Evolutionary conservation across 2,113 vertebrate species (phyloP).

Genomic region (Poicephalus gulielmi): DNA sequence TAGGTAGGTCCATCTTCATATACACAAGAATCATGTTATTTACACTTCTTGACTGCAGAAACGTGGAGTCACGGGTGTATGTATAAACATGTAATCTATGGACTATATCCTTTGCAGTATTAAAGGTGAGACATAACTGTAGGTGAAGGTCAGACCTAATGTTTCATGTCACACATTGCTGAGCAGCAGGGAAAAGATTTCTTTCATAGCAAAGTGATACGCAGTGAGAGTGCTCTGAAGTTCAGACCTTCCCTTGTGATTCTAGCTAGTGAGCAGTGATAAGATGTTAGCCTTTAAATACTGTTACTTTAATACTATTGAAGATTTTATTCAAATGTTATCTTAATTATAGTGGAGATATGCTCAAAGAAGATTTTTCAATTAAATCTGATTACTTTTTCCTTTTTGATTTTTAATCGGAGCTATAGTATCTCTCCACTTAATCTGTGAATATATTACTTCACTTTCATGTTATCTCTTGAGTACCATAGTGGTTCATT

Average conservation of each 20-base stretch:
- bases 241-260: not conserved
- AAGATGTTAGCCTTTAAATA: not conserved
- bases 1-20: not conserved
- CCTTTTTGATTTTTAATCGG: not conserved
- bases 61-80: fast-evolving
- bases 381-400: not conserved
- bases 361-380: not conserved
- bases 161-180: not conserved
- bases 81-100: not conserved
- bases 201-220: not conserved
- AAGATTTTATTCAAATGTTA: not conserved
- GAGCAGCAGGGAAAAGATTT: not conserved
- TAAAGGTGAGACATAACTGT: not conserved
- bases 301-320: not conserved
- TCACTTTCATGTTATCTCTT: not conserved
- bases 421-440: not conserved
- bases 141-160: not conserved
- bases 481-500: not conserved
- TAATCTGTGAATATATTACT: not conserved
- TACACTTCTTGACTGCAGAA: not conserved
- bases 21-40: not conserved
- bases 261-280: not conserved
- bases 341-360: not conserved
- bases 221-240: not conserved
- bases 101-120: not conserved